A percentile compares a stretch with the other conserved stretches of the same genome.
Evolutionary conservation across 2,888 invertebrate genomes (phyloP).

Genomic region (Leptopilina myrica): DNA sequence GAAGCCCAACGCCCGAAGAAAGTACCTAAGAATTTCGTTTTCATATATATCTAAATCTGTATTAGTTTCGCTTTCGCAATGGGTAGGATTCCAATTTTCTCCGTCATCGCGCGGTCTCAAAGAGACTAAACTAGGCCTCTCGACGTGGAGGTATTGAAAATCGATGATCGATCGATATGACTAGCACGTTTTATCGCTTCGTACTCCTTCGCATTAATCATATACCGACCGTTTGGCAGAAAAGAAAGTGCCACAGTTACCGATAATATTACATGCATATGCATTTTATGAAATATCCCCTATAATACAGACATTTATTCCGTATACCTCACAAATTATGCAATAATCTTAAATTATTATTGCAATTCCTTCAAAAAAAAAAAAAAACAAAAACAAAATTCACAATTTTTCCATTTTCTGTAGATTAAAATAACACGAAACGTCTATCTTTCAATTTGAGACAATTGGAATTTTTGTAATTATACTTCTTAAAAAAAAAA

Average conservation of each 20-base stretch:
- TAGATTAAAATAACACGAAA: no score
- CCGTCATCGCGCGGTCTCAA: constrained; percentile 54
- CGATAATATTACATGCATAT: constrained; percentile 16
- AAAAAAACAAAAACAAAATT: no score
- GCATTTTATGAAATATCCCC: background rate
- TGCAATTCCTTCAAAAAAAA: no score
- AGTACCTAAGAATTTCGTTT: constrained; percentile 44
- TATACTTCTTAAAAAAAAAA: no score
- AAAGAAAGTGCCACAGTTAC: constrained; percentile 47
- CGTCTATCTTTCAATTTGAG: no score
- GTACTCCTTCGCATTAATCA: constrained; percentile 49
- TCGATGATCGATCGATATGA: constrained; percentile 57
- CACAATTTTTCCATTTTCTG: no score
- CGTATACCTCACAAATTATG: background rate
- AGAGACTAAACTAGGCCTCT: constrained; percentile 55
- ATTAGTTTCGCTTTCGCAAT: constrained; percentile 72
- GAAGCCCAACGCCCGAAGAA: constrained; percentile 42
- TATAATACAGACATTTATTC: background rate
- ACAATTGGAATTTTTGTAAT: no score
- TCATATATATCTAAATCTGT: constrained; percentile 38
- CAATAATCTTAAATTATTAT: background rate
- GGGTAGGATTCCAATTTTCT: constrained; percentile 55
- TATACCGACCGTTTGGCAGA: constrained; percentile 39
- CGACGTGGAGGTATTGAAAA: constrained; percentile 49
- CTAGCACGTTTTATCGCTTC: constrained; percentile 51